Evolutionary conservation across 2,113 vertebrate genomes (phyloP).

Genomic region (Spheniscus mendiculus): DNA sequence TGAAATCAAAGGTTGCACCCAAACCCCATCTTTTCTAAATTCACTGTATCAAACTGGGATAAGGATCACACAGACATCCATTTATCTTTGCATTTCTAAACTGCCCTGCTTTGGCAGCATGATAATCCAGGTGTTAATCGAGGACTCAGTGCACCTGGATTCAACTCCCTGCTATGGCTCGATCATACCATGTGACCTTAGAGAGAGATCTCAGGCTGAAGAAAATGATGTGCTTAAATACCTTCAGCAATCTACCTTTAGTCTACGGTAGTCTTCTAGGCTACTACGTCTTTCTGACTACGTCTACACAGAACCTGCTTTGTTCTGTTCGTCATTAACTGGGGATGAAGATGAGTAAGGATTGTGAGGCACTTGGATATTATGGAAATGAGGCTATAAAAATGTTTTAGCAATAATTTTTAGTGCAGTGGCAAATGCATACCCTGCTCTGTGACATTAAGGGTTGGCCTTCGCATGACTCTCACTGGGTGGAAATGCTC

Average conservation of each 20-base stretch:
- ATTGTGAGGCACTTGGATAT: background rate
- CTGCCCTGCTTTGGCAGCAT: background rate
- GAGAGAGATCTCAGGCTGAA: background rate
- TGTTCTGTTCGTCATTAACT: background rate
- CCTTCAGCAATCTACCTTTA: background rate
- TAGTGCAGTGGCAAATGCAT: background rate
- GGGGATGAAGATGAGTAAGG: background rate
- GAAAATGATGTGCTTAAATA: background rate
- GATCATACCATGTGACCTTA: background rate
- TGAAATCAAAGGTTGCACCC: background rate
- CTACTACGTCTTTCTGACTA: fast-evolving
- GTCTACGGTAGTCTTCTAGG: background rate
- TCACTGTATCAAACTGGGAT: background rate
- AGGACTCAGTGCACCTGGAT: background rate
- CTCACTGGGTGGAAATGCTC: background rate
- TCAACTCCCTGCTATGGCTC: background rate
- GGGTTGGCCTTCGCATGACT: background rate
- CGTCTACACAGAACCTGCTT: background rate
- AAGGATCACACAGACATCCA: background rate
- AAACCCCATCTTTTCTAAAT: background rate
- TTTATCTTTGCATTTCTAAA: background rate
- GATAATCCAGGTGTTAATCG: background rate
- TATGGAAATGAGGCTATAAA: background rate
- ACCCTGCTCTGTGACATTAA: background rate
- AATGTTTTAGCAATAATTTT: background rate